Evolutionary conservation across 2,797 vertebrate genomes (phyloP).

Genomic region (Spheniscus humboldti): DNA sequence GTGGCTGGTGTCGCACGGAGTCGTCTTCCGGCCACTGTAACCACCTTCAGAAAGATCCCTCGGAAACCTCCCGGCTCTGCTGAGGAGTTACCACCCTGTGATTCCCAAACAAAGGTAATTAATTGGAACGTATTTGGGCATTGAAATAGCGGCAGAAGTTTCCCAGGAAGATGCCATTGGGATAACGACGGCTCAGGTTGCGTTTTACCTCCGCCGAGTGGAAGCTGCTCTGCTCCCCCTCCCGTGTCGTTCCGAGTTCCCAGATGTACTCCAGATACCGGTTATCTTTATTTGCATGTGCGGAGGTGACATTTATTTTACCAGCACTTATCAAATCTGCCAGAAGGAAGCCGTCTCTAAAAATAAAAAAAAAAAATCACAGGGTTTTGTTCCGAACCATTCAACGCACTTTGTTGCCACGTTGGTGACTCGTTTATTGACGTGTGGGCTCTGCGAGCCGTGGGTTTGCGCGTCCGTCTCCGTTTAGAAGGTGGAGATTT

Average conservation of each 20-base stretch:
- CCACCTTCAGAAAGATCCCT: neutral
- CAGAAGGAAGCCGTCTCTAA: neutral
- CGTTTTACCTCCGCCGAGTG: neutral
- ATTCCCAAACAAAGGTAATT: neutral
- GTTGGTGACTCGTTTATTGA: neutral
- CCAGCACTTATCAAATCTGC: neutral
- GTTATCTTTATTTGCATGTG: neutral
- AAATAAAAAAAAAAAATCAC: neutral
- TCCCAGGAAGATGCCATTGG: neutral
- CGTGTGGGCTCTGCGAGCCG: neutral
- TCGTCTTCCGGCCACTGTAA: rapidly evolving
- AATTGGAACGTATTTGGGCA: rapidly evolving
- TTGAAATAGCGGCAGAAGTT: neutral
- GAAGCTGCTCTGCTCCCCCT: neutral
- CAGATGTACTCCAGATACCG: neutral
- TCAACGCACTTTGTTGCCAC: neutral
- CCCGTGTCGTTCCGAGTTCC: neutral
- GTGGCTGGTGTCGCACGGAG: too few relatives aligned
- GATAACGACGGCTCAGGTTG: neutral
- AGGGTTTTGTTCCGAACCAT: neutral
- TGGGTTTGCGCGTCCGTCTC: rapidly evolving
- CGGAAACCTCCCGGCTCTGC: neutral
- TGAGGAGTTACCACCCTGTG: neutral
- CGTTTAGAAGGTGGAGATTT: neutral
- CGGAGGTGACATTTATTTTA: neutral